Evolutionary conservation across 2,797 vertebrate species (phyloP), one percentile per base, ranked within the genome.

Genomic region (Tokudaia muenninki): DNA sequence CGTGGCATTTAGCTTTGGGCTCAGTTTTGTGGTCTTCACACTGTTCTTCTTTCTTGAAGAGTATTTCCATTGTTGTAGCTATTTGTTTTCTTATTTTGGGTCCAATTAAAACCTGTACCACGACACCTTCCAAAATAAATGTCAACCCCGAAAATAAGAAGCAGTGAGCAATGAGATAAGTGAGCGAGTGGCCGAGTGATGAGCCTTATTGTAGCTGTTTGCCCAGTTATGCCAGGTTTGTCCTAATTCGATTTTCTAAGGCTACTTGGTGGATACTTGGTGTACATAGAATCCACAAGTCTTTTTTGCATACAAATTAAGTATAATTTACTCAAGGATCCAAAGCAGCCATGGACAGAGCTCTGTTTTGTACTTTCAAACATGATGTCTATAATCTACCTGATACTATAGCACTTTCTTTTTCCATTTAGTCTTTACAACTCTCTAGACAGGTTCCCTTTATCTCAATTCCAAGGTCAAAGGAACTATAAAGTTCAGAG

Each of bases 291-390:
- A 59, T 67, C 52, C 67, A 89, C n/a, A 88, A 81, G 55, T 21
- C 65, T 90, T 89, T 93, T 89, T 90, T 44, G 82, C 16, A 90
- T 72, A 72, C 12, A 75, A 93, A 72, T 50, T 47, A 91, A 92
- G 83, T 26, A 55, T 44, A 84, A 37, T 50, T 65, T 52, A 59
- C 31, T 34, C 57, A 77, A 59, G 19, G 88, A 61, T 72, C 72
- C 57, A 80, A 70, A 55, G 47, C 31, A 90, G 29, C 26, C 17
- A 47, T 6, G 47, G 4, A n/a, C 7, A 84, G 59, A 37, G 41
- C 34, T 86, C 41, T 0, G 8, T 8, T 70, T 72, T 61, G 11
- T 17, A 14, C n/a, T 67, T 67, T 41, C 52, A 55, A 55, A 78
- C 31, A 80, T 19, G 10, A 1, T 41, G 31, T 37, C 89, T 22